phyloP scores from a whole-genome alignment of 2,888 invertebrate species.

The Nephrocerus scutellatus region DNA sequence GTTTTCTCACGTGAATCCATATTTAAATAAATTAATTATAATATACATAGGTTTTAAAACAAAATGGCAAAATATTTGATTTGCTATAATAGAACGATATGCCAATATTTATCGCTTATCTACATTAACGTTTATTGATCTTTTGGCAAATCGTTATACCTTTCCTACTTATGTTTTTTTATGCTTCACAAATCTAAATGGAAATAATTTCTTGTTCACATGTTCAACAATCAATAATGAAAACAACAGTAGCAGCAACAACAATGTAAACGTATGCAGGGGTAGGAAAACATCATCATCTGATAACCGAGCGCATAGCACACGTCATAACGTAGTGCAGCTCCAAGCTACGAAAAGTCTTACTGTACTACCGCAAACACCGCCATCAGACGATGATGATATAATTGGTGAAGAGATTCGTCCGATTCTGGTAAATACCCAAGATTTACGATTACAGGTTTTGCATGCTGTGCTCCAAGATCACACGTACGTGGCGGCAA shows the following conservation, averaged over 20 bases:
- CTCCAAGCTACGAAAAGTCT: slow-evolving; percentile 17
- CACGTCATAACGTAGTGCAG: slow-evolving; percentile 9
- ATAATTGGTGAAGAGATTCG: slow-evolving; percentile 45
- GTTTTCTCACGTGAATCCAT: no score
- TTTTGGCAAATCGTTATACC: no score
- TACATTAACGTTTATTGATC: no score
- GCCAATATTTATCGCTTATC: no score
- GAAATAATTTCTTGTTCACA: no score
- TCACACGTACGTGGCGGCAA: slow-evolving; percentile 43
- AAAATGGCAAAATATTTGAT: no score
- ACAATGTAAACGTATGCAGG: slow-evolving; percentile 9
- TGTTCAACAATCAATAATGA: no score
- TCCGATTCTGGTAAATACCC: slow-evolving; percentile 41
- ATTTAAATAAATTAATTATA: no score
- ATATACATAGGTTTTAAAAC: no score
- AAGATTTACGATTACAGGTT: slow-evolving; percentile 39
- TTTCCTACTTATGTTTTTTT: no score
- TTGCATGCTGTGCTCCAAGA: slow-evolving; percentile 44
- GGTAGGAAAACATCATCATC: slow-evolving; percentile 12
- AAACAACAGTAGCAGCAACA: slow-evolving; percentile 24
- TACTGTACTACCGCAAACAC: slow-evolving; percentile 15
- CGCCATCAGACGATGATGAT: slow-evolving; percentile 37
- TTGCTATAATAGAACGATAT: no score
- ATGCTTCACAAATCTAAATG: no score
- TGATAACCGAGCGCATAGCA: slow-evolving; percentile 11